These are phyloP conservation scores for Pachypeltis micranthus DNA, from an alignment of 1,140 invertebrate species.

Conservation along the genomic window DNA sequence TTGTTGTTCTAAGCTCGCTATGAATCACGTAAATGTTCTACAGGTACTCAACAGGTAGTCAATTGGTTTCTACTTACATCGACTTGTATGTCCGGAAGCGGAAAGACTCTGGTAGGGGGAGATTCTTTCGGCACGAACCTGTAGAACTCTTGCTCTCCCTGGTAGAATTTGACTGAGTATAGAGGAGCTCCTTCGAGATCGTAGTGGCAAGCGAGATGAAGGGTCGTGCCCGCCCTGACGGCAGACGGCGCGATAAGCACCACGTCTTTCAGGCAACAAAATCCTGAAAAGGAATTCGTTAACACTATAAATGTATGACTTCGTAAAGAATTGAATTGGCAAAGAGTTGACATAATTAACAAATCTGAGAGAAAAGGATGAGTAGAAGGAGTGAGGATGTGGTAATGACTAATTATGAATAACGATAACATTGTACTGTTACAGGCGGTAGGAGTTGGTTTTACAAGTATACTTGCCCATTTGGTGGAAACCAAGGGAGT, in stretches of 20 bases:
- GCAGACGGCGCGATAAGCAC: conserved; percentile 60
- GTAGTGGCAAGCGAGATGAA: conserved; percentile 62
- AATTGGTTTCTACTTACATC: conserved; percentile 53
- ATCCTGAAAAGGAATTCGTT: not conserved
- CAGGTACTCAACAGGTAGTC: no score
- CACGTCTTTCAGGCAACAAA: conserved; percentile 49
- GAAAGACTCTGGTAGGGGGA: conserved; percentile 52
- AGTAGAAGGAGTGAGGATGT: no score
- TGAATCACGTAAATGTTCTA: no score
- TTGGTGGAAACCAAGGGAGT: no score
- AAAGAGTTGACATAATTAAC: no score
- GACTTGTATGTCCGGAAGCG: conserved; percentile 51
- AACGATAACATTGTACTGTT: no score
- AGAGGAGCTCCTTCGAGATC: conserved; percentile 60
- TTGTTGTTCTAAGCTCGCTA: no score
- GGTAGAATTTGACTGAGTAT: conserved; percentile 76
- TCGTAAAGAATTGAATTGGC: no score
- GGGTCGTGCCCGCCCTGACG: conserved; percentile 55
- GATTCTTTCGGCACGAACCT: conserved; percentile 54
- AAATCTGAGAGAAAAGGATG: no score
- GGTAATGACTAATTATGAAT: no score
- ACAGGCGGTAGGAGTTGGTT: no score
- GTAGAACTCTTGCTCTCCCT: conserved; percentile 67
- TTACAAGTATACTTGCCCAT: no score
- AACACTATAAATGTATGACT: not conserved